Conservation (phyloP, 2,113 vertebrate species). For the Labeo catla region DNA sequence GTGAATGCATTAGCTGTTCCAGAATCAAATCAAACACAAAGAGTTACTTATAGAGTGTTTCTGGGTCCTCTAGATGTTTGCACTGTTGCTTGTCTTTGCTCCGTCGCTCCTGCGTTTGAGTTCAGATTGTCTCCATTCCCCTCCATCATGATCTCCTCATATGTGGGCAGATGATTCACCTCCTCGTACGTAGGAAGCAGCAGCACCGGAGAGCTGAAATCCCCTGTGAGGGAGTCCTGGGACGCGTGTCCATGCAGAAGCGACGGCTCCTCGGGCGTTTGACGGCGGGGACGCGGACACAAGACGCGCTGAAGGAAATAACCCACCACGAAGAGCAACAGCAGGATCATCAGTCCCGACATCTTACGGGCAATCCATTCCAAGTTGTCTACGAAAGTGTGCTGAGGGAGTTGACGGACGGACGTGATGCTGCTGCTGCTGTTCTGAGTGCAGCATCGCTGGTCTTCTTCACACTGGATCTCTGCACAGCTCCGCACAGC, state of each 20-base stretch:
- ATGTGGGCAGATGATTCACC: conserved; percentile 91
- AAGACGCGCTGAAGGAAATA: conserved; percentile 92
- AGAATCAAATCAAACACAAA: conserved; percentile 47
- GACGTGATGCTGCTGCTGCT: conserved; percentile 77
- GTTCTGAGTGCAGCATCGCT: conserved; percentile 84
- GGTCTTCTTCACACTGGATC: conserved; percentile 80
- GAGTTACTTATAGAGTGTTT: conserved; percentile 72
- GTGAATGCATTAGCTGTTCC: conserved; percentile 46
- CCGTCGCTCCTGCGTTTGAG: conserved; percentile 36
- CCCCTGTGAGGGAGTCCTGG: conserved; percentile 81
- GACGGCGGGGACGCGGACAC: conserved; percentile 84
- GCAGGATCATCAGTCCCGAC: conserved; percentile 88
- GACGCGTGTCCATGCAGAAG: conserved; percentile 81
- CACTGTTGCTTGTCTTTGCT: conserved; percentile 63
- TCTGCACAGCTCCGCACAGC: conserved; percentile 79
- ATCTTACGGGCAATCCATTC: conserved; percentile 90
- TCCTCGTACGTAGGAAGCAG: conserved; percentile 91
- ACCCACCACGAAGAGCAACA: conserved; percentile 90
- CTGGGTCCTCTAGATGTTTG: conserved; percentile 66
- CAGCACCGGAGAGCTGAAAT: conserved; percentile 73
- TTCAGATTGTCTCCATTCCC: conserved; percentile 57
- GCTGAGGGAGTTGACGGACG: conserved; percentile 77
- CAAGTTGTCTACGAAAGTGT: conserved; percentile 86
- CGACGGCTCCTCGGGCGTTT: conserved; percentile 75
- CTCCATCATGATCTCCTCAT: conserved; percentile 90